These are phyloP conservation scores for Entelurus aequoreus DNA, from an alignment of 2,113 vertebrate genomes.

Conservation along the genomic window DNA sequence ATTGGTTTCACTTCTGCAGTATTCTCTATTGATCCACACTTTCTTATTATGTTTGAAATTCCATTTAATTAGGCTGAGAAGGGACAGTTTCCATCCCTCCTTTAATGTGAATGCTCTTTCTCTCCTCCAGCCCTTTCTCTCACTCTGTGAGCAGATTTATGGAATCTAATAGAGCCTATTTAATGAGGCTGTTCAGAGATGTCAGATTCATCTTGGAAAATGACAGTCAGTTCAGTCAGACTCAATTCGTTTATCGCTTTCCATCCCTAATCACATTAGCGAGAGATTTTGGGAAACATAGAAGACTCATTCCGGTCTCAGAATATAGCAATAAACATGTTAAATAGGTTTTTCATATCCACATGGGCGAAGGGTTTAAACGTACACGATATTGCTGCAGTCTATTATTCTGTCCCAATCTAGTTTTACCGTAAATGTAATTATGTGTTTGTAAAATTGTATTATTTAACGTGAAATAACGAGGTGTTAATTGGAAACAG, in stretches of 20 bases:
- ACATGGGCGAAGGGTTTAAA: neutral
- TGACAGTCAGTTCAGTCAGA: slow-evolving; percentile 25
- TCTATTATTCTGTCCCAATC: neutral
- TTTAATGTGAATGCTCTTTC: slow-evolving; percentile 31
- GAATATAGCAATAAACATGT: neutral
- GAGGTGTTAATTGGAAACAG: no score
- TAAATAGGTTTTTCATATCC: no score
- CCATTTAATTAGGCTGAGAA: slow-evolving; percentile 55
- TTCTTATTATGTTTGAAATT: slow-evolving; percentile 49
- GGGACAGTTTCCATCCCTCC: slow-evolving; percentile 25
- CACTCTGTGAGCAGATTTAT: slow-evolving; percentile 32
- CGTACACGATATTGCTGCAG: neutral
- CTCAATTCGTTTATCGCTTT: slow-evolving; percentile 27
- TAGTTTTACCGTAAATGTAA: no score
- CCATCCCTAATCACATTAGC: slow-evolving; percentile 24
- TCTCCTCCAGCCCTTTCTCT: slow-evolving; percentile 5
- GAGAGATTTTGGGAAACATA: slow-evolving; percentile 11
- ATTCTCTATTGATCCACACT: slow-evolving; percentile 54
- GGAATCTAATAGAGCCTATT: slow-evolving; percentile 58
- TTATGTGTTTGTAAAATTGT: no score
- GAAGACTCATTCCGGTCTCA: neutral
- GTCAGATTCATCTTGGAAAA: slow-evolving; percentile 38
- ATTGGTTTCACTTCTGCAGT: slow-evolving; percentile 42
- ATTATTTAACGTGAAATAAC: no score
- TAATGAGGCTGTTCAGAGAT: slow-evolving; percentile 56